phyloP scores from a whole-genome alignment of 1,140 invertebrate species.

The Drepana arcuata region DNA sequence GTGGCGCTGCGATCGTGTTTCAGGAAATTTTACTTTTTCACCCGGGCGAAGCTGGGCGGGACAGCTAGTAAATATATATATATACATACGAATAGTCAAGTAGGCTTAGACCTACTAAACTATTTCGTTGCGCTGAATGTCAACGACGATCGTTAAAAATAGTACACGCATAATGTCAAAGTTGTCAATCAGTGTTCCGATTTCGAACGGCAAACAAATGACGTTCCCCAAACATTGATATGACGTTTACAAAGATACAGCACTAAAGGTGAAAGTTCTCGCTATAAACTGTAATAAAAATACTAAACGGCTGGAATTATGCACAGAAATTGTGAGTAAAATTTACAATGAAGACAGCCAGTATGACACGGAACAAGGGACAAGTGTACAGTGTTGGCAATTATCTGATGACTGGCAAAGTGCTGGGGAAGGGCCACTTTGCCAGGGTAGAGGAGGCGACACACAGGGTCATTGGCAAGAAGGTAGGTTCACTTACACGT shows the following conservation, averaged over 20 bases:
- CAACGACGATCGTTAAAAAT: no score
- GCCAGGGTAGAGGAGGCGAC: constrained; percentile 74
- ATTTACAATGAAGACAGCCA: constrained; percentile 30
- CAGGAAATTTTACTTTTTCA: no score
- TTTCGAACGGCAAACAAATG: constrained; percentile 18
- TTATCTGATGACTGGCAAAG: constrained; percentile 73
- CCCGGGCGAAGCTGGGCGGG: no score
- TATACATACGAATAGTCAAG: no score
- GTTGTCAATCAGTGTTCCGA: constrained; percentile 11
- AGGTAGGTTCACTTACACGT: constrained; percentile 46
- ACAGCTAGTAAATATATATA: no score
- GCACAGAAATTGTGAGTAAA: constrained; percentile 29
- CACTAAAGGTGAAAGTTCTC: constrained; percentile 7
- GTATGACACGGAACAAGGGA: constrained; percentile 33
- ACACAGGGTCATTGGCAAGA: constrained; percentile 71
- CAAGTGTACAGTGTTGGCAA: constrained; percentile 71
- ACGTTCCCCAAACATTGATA: constrained; percentile 19
- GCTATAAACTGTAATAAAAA: no score
- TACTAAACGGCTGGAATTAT: no score
- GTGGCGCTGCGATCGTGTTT: no score
- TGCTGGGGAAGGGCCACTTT: constrained; percentile 75
- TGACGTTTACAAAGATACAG: constrained; percentile 21
- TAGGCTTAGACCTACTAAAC: no score
- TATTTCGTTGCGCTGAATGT: no score
- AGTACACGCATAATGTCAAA: constrained; percentile 13